phyloP scores from a whole-genome alignment of 2,888 invertebrate species.

The Apamea epomidion region DNA sequence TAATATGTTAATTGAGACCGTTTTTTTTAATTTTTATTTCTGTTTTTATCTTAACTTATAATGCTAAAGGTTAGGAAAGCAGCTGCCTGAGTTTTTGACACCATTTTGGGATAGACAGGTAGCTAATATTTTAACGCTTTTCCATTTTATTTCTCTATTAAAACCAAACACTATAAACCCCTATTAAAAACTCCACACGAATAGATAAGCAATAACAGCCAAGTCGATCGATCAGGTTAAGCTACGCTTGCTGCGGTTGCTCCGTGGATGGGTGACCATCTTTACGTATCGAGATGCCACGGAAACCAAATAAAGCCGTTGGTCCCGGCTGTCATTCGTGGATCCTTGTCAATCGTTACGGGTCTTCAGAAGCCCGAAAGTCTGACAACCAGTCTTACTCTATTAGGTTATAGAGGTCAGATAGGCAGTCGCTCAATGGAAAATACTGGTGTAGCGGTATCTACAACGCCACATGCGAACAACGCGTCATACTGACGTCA shows the following conservation, averaged over 20 bases:
- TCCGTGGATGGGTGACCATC: neutral
- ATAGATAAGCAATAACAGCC: neutral
- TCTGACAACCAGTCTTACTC: too few relatives aligned
- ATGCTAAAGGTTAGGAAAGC: neutral
- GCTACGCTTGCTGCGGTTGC: neutral
- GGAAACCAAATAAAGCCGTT: neutral
- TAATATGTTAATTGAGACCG: constrained; percentile 50
- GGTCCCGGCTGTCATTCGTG: neutral
- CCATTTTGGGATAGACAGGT: neutral
- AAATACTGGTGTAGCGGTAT: too few relatives aligned
- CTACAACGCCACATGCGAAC: too few relatives aligned
- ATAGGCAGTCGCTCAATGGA: too few relatives aligned
- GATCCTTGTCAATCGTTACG: too few relatives aligned
- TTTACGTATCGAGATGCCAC: neutral
- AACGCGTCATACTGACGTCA: too few relatives aligned
- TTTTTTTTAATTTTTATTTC: constrained; percentile 3
- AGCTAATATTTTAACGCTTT: neutral
- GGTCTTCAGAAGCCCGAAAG: too few relatives aligned
- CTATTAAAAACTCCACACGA: neutral
- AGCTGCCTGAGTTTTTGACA: constrained; percentile 10
- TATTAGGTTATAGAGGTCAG: too few relatives aligned
- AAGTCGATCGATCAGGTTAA: neutral
- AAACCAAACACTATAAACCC: neutral
- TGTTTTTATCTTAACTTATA: neutral
- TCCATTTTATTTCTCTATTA: neutral